Conservation (phyloP, 1,140 invertebrate genomes). For the Cyclina sinensis region DNA sequence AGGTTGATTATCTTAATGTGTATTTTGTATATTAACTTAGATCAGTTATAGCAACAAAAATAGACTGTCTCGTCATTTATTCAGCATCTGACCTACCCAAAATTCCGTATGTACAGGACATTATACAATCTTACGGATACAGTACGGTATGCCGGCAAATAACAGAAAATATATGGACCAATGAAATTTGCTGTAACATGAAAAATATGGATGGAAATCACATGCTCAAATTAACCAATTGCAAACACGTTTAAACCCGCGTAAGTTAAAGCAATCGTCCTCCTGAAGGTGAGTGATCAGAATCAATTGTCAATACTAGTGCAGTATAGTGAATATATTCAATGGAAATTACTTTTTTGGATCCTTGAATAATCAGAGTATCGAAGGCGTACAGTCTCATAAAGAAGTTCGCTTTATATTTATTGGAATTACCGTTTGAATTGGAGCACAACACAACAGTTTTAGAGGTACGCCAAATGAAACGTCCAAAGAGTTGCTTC, state of each 20-base stretch:
- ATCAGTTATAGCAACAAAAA: too few relatives aligned
- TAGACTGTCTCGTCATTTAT: too few relatives aligned
- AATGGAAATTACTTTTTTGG: constrained; percentile 32
- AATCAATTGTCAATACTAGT: constrained; percentile 31
- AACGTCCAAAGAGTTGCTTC: constrained; percentile 13
- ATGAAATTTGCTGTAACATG: constrained; percentile 5
- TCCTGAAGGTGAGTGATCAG: constrained; percentile 64
- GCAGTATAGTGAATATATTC: neutral
- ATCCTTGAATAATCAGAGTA: constrained; percentile 7
- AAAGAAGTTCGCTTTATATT: neutral
- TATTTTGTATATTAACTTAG: too few relatives aligned
- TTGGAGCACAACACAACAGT: neutral
- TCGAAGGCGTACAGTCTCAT: neutral
- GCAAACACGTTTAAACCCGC: constrained; percentile 54
- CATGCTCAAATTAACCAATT: constrained; percentile 20
- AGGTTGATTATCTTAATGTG: too few relatives aligned
- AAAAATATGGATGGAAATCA: neutral
- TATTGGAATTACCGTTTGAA: constrained; percentile 2
- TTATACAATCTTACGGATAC: too few relatives aligned
- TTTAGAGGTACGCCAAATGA: constrained; percentile 48
- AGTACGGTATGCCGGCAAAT: too few relatives aligned
- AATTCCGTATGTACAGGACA: too few relatives aligned
- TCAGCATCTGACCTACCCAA: too few relatives aligned
- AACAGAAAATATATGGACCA: neutral
- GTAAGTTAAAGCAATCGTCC: constrained; percentile 61